Evolutionary conservation across 2,113 vertebrate species (phyloP).

Genomic region (Varanus salvator): DNA sequence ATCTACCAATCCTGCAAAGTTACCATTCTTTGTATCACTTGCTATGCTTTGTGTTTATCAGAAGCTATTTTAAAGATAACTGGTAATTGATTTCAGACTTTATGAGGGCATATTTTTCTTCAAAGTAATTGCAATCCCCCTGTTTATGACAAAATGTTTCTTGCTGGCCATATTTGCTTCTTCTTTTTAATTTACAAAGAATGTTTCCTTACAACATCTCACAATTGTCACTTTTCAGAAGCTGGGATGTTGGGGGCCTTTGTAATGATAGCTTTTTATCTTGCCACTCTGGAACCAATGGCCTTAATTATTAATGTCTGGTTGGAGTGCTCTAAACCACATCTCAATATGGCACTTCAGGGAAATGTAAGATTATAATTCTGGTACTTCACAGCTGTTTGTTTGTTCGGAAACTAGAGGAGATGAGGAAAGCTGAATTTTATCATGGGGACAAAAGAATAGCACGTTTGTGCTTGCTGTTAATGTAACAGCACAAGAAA

Average conservation of each 20-base stretch:
- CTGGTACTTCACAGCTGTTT: constrained; percentile 26
- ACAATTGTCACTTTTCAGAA: constrained; percentile 41
- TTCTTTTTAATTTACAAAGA: constrained; percentile 40
- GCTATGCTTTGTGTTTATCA: background rate
- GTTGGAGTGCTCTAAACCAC: constrained; percentile 37
- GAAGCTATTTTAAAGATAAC: background rate
- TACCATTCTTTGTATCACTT: constrained; percentile 4
- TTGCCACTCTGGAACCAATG: constrained; percentile 48
- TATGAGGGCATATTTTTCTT: constrained; percentile 3
- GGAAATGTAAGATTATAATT: constrained; percentile 39
- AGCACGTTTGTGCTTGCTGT: background rate
- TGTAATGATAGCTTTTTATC: constrained; percentile 44
- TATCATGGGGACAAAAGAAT: background rate
- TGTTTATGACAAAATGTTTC: constrained; percentile 1
- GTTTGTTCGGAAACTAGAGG: constrained; percentile 20
- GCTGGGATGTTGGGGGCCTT: constrained; percentile 26
- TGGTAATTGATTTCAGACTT: constrained; percentile 13
- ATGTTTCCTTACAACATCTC: constrained; percentile 21
- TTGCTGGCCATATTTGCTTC: constrained; percentile 23
- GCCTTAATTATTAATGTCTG: constrained; percentile 56
- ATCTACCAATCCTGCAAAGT: constrained; percentile 8
- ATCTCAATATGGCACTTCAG: constrained; percentile 30
- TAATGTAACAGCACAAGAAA: too few relatives aligned
- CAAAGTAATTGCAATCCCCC: constrained; percentile 12
- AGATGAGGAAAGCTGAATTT: constrained; percentile 7